phyloP scores from a whole-genome alignment of 2,888 invertebrate genomes.

The Tanaodytes sp. region DNA sequence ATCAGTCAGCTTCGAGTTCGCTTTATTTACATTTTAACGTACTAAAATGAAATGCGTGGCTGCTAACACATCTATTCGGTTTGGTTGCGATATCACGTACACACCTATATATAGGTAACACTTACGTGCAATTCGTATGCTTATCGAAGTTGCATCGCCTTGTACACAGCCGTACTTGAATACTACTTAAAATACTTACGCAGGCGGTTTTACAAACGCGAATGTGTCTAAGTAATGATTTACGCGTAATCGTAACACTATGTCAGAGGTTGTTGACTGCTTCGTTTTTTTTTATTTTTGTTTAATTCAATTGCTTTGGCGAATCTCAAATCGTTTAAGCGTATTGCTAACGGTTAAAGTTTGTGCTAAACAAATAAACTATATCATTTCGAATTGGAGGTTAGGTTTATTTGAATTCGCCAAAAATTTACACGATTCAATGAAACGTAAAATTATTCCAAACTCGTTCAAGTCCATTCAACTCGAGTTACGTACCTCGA shows the following conservation, averaged over 20 bases:
- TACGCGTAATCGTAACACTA: slow-evolving; percentile 46
- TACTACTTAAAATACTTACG: slow-evolving; percentile 56
- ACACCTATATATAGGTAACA: slow-evolving; percentile 53
- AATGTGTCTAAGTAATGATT: slow-evolving; percentile 52
- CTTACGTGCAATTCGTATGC: slow-evolving; percentile 55
- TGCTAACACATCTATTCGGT: slow-evolving; percentile 38
- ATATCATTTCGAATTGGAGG: no score
- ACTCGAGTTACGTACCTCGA: no score
- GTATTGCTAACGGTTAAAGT: no score
- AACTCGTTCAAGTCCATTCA: no score
- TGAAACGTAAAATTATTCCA: no score
- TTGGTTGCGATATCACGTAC: slow-evolving; percentile 36
- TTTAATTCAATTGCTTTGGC: neutral
- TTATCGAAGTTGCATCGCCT: slow-evolving; percentile 55
- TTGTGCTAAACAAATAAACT: no score
- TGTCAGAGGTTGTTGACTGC: slow-evolving; percentile 56
- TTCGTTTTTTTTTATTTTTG: slow-evolving; percentile 14
- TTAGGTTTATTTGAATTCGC: no score
- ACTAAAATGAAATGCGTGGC: slow-evolving; percentile 54
- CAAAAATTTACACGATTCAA: no score
- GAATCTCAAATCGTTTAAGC: neutral
- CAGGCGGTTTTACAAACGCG: slow-evolving; percentile 52
- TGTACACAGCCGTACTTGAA: slow-evolving; percentile 52
- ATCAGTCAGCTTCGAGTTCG: slow-evolving; percentile 43
- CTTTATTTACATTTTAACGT: slow-evolving; percentile 55